Evolutionary conservation across 2,113 vertebrate genomes (phyloP).

Genomic region (Chaetura pelagica): DNA sequence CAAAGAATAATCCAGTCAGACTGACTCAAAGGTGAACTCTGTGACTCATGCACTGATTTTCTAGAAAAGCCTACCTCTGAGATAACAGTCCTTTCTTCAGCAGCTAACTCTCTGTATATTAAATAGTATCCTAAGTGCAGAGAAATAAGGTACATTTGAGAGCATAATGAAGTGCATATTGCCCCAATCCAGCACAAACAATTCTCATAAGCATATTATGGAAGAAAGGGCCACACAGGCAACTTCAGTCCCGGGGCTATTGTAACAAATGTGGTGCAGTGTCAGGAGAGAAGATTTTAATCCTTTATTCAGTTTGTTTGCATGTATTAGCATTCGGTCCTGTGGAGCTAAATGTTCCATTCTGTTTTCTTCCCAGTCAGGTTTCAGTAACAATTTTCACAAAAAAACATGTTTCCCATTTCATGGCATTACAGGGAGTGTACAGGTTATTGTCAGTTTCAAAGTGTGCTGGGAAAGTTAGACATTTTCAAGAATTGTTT

Average conservation of each 20-base stretch:
- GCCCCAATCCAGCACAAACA: rapidly evolving
- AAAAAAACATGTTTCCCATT: not conserved
- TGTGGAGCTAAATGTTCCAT: not conserved
- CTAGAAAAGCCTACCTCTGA: not conserved
- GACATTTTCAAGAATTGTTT: not conserved
- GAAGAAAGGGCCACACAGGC: not conserved
- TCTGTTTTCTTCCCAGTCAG: not conserved
- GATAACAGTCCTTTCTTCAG: not conserved
- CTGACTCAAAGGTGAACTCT: not conserved
- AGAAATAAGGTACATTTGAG: not conserved
- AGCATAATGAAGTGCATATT: not conserved
- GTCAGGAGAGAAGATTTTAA: not conserved
- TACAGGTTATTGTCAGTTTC: not conserved
- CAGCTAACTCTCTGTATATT: not conserved
- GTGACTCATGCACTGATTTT: not conserved
- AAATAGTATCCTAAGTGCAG: not conserved
- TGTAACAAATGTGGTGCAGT: not conserved
- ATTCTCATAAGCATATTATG: not conserved
- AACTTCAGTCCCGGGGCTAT: not conserved
- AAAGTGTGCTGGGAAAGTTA: not conserved
- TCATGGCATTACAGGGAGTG: not conserved
- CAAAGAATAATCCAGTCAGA: not conserved
- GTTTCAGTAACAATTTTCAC: slow-evolving; percentile 21
- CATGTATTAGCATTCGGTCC: not conserved
- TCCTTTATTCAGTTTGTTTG: not conserved